Base-by-base conservation (phyloP, 2,113 vertebrate genomes). In the Hippocampus mohnikei region DNA sequence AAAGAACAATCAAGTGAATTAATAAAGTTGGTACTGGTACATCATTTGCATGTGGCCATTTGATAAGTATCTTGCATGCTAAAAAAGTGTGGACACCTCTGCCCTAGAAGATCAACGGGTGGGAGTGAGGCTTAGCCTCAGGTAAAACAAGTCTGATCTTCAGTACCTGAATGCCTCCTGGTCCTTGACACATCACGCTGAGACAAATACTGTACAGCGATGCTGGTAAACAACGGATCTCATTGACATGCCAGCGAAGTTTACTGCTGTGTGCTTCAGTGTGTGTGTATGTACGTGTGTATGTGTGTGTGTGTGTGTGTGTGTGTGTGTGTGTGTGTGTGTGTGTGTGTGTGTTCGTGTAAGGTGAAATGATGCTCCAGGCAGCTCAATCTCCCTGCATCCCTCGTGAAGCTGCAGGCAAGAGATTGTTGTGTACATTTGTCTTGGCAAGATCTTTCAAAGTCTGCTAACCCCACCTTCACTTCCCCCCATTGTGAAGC, bases 371-470 rank as follows among this genome's bases (percentile, higher is more conserved):
- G 58, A 33, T 60, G 58, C 58, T 60, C 58, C 58, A 37, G 29
- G 58, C 25, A 6, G 16, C 4, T 40, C 18, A 37, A 7, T 21
- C 59, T 37, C 29, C 16, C 59, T 20, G 1, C 29, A 33, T 37
- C 16, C 59, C 33, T 13, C 33, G 16, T 37, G 27, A 37, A 37
- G 29, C 59, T 40, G 18, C 27, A 61, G 29, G 59, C 59, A 40
- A 20, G 33, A 33, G 37, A 40, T 61, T 37, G 33, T 61, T n/a
- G 21, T 53, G 50, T 53, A 21, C 59, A 61, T 59, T 71, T 72
- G 46, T 48, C 46, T 53, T n/a, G 50, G 52, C 16, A 60, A 46
- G 48, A 13, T n/a, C 10, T 60, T 60, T 33, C 13, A 59, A 3
- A 58, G n/a, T 29, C 42, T 50, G 46, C 46, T 48, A 18, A 52